Conservation (phyloP, 1,140 invertebrate genomes). For the Meloidogyne floridensis region DNA sequence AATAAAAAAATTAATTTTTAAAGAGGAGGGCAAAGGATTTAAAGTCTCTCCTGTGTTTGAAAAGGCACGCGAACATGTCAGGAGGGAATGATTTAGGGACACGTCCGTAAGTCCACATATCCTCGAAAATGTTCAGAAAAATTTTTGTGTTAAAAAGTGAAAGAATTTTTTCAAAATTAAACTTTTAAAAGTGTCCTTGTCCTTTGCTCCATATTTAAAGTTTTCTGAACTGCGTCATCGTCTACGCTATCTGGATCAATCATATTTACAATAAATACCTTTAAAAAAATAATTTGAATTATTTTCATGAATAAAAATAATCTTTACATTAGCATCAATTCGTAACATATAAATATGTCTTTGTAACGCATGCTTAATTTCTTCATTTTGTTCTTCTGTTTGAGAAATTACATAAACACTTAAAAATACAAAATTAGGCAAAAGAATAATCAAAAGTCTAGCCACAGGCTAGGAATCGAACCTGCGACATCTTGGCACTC, state of each 20-base stretch:
- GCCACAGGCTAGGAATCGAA: no score
- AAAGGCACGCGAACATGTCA: no score
- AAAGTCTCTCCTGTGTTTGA: no score
- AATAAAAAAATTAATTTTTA: constrained; percentile 26
- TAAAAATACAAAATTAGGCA: no score
- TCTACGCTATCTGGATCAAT: constrained; percentile 69
- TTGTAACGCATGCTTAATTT: constrained; percentile 63
- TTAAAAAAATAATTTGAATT: constrained; percentile 20
- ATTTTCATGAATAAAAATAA: background rate
- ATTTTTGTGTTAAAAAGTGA: background rate
- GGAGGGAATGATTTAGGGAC: no score
- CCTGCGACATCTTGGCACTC: no score
- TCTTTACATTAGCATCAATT: constrained; percentile 60
- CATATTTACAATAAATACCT: constrained; percentile 57
- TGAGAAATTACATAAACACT: constrained; percentile 97
- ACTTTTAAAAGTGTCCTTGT: constrained; percentile 77
- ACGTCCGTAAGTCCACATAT: no score
- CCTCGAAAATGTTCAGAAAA: no score
- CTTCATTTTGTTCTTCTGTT: constrained; percentile 91
- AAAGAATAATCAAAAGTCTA: no score
- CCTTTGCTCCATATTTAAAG: constrained; percentile 96
- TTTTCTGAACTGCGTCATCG: constrained; percentile 96
- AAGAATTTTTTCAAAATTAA: background rate
- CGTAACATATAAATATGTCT: constrained; percentile 64
- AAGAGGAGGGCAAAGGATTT: no score